A percentile compares a stretch with the other conserved stretches of the same genome.
phyloP scores from a whole-genome alignment of 2,113 vertebrate species.

The Martes martes region DNA sequence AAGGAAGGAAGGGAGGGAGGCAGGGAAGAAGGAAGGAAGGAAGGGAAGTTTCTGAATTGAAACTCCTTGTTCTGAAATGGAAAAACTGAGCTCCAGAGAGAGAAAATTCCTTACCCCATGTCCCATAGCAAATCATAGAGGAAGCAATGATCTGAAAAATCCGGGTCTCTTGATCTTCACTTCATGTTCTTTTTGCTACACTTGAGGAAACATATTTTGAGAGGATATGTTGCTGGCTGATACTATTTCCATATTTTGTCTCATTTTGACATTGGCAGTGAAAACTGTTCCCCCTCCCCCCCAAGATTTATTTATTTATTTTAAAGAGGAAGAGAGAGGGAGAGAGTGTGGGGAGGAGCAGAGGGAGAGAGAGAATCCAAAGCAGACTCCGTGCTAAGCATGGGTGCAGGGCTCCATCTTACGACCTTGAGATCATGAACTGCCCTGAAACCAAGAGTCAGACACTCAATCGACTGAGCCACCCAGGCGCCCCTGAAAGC shows the following conservation, averaged over 20 bases:
- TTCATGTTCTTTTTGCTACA: background rate
- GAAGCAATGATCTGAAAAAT: background rate
- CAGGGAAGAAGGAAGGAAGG: background rate
- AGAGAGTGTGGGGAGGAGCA: background rate
- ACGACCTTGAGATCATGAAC: background rate
- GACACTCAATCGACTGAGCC: background rate
- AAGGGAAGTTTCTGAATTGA: background rate
- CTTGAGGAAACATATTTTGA: background rate
- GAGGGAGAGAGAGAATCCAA: background rate
- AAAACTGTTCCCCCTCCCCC: background rate
- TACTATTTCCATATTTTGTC: slow-evolving; percentile 8
- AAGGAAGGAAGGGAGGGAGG: background rate
- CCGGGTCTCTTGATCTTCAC: background rate
- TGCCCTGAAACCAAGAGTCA: background rate
- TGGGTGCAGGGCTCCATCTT: background rate
- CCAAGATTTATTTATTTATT: background rate
- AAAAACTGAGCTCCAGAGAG: background rate
- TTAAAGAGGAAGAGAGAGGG: background rate
- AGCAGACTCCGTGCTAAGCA: background rate
- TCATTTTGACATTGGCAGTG: slow-evolving; percentile 27
- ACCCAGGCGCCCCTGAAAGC: background rate
- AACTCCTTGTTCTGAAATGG: background rate
- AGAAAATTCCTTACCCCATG: background rate
- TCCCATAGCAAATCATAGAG: background rate
- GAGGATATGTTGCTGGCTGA: background rate